phyloP scores from a whole-genome alignment of 2,113 vertebrate genomes.

The Tupaia chinensis region DNA sequence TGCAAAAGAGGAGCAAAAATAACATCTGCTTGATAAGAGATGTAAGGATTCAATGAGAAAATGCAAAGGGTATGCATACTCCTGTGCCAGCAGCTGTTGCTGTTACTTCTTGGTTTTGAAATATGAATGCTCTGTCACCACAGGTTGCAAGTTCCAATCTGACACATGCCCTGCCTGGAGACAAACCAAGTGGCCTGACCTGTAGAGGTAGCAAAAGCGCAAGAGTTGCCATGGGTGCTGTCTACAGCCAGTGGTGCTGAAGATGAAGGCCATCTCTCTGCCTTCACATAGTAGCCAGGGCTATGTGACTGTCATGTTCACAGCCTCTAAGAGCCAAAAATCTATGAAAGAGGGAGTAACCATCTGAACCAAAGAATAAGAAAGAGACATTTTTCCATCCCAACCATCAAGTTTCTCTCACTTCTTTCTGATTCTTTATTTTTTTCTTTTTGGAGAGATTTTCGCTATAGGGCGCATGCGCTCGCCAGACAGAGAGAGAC shows the following conservation, averaged over 20 bases:
- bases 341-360: not conserved
- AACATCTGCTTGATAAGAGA: not conserved
- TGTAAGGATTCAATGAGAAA: not conserved
- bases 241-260: not conserved
- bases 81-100: not conserved
- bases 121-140: not conserved
- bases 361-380: not conserved
- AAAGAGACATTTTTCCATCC: not conserved
- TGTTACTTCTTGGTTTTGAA: not conserved
- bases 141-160: not conserved
- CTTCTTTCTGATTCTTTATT: not conserved
- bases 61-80: not conserved
- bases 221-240: not conserved
- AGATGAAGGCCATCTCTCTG: accelerated
- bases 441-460: too few species aligned
- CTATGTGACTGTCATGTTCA: not conserved
- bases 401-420: not conserved
- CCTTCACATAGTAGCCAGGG: not conserved
- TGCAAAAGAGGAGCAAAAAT: not conserved
- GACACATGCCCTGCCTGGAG: not conserved
- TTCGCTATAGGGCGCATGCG: too few species aligned
- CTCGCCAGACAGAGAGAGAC: too few species aligned
- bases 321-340: not conserved
- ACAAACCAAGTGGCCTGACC: not conserved
- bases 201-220: not conserved